Conservation (phyloP, 2,113 vertebrate species). For the Rana temporaria region DNA sequence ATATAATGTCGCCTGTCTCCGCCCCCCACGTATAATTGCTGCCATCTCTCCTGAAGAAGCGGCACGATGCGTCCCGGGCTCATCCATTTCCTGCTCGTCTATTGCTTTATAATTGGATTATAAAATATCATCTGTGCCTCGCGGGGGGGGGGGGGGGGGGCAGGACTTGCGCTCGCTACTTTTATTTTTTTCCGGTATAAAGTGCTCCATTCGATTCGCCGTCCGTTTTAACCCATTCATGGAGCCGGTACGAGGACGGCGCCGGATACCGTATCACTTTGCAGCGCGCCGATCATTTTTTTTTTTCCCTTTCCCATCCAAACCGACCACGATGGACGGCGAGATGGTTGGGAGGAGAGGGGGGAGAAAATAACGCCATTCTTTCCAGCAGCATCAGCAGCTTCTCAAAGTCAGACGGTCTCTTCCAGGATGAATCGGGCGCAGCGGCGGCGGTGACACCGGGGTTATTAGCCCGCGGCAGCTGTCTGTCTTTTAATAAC, state of each 20-base stretch:
- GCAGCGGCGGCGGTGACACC: conserved; percentile 48
- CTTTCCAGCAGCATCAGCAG: conserved; percentile 35
- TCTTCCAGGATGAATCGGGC: conserved; percentile 43
- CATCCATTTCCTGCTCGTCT: background rate
- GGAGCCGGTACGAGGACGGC: background rate
- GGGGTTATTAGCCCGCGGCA: conserved; percentile 53
- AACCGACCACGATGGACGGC: background rate
- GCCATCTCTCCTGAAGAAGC: no score
- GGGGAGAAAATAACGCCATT: conserved; percentile 42
- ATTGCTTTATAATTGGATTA: conserved; percentile 37
- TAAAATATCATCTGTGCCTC: conserved; percentile 16
- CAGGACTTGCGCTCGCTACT: conserved; percentile 25
- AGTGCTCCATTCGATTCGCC: background rate
- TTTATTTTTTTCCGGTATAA: conserved; percentile 24
- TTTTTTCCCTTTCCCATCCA: no score
- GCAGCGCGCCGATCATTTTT: no score
- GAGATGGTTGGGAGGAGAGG: conserved; percentile 27
- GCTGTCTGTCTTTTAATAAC: conserved; percentile 56
- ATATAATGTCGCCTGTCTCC: no score
- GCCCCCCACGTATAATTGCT: no score
- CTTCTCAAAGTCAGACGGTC: conserved; percentile 51
- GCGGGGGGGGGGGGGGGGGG: background rate
- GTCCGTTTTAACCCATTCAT: background rate
- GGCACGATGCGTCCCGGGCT: no score
- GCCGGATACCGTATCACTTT: no score